These are phyloP conservation scores for Arctia plantaginis DNA, from an alignment of 2,888 invertebrate species.

Conservation along the genomic window DNA sequence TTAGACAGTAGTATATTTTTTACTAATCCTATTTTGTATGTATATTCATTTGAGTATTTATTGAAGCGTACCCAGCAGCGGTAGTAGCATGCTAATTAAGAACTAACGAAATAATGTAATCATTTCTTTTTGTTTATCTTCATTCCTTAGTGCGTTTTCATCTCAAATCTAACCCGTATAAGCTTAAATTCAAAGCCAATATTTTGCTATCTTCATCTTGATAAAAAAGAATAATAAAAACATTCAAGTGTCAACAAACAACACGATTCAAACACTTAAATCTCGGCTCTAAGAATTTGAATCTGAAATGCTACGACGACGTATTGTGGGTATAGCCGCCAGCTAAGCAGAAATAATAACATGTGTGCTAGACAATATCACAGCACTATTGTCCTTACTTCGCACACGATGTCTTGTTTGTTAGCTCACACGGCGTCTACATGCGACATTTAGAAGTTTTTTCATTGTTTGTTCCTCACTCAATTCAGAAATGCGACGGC, in stretches of 20 bases:
- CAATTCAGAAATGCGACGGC: background rate
- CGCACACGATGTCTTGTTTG: slow-evolving; percentile 17
- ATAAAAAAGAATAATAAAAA: background rate
- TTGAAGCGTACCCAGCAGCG: background rate
- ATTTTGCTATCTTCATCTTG: background rate
- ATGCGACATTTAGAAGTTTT: slow-evolving; percentile 13
- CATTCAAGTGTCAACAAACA: background rate
- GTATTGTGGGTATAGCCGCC: slow-evolving; percentile 20
- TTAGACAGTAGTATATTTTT: background rate
- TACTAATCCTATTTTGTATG: background rate
- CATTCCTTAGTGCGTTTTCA: background rate
- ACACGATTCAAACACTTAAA: background rate
- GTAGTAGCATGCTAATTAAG: background rate
- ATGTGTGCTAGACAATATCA: slow-evolving; percentile 20
- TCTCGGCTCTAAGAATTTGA: slow-evolving; percentile 13
- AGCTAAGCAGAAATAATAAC: slow-evolving; percentile 24
- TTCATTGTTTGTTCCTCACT: slow-evolving; percentile 1
- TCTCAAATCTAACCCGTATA: background rate
- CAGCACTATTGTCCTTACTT: slow-evolving; percentile 27
- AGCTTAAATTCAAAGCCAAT: background rate
- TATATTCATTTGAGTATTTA: background rate
- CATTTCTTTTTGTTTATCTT: background rate
- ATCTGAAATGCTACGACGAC: slow-evolving; percentile 14
- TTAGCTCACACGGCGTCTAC: slow-evolving; percentile 16
- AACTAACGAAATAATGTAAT: background rate